Conservation (phyloP, 2,113 vertebrate species). For the Hippocampus zosterae region DNA sequence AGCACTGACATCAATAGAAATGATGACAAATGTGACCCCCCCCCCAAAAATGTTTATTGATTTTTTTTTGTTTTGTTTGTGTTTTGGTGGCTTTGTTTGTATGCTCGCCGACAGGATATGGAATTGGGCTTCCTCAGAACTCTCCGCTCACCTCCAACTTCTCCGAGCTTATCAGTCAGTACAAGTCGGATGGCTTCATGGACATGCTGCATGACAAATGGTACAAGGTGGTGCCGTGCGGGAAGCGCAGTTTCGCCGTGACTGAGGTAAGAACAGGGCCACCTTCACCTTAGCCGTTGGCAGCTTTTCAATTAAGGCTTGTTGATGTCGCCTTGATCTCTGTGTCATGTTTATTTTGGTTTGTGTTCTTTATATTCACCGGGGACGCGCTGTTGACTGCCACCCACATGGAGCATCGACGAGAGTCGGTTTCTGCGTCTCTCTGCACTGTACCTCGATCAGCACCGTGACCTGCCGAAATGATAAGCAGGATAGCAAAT, state of each 20-base stretch:
- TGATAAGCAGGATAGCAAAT: background rate
- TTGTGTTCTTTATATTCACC: background rate
- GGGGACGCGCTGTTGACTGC: background rate
- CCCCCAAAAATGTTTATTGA: background rate
- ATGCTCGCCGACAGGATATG: slow-evolving; percentile 78
- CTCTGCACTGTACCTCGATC: background rate
- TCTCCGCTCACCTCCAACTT: slow-evolving; percentile 92
- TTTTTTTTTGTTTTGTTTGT: background rate
- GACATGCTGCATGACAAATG: slow-evolving; percentile 97
- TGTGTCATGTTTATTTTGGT: background rate
- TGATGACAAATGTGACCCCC: background rate
- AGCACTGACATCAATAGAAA: slow-evolving; percentile 5
- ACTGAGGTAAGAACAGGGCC: slow-evolving; percentile 80
- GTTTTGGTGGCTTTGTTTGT: slow-evolving; percentile 3
- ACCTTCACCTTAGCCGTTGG: slow-evolving; percentile 1
- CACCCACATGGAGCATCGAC: background rate
- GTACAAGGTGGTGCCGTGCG: slow-evolving; percentile 97
- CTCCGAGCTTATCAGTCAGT: slow-evolving; percentile 93
- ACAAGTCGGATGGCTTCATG: slow-evolving; percentile 98
- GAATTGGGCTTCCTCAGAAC: slow-evolving; percentile 95
- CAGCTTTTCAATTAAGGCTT: background rate
- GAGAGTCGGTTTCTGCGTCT: background rate
- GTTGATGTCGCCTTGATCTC: background rate
- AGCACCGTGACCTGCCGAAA: background rate
- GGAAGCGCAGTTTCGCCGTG: slow-evolving; percentile 93